phyloP scores from a whole-genome alignment of 2,113 vertebrate genomes.

The Limanda limanda region DNA sequence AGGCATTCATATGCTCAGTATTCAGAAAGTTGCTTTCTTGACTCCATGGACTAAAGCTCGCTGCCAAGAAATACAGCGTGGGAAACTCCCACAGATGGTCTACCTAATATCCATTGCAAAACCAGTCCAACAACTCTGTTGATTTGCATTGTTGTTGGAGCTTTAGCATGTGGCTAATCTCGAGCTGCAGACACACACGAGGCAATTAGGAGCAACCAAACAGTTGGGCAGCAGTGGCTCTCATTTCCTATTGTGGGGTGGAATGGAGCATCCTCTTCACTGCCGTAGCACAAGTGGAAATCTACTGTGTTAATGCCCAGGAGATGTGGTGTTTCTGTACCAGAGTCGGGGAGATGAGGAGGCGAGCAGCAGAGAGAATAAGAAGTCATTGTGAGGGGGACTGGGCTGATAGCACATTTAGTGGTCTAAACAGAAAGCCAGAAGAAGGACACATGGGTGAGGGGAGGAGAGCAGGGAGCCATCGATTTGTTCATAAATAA shows the following conservation, averaged over 20 bases:
- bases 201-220: constrained; percentile 12
- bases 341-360: constrained; percentile 12
- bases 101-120: constrained; percentile 40
- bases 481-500: constrained; percentile 61
- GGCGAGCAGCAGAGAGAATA: constrained; percentile 24
- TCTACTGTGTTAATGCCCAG: constrained; percentile 22
- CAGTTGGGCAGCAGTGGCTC: not conserved
- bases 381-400: constrained; percentile 36
- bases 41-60: constrained; percentile 43
- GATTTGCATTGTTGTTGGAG: constrained; percentile 33
- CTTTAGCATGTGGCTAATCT: constrained; percentile 23
- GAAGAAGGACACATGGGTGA: constrained; percentile 18
- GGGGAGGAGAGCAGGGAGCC: constrained; percentile 10
- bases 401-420: constrained; percentile 45
- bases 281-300: constrained; percentile 3
- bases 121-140: constrained; percentile 31
- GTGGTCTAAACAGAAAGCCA: constrained; percentile 37
- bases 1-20: constrained; percentile 70
- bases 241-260: constrained; percentile 12
- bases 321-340: constrained; percentile 2
- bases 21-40: constrained; percentile 64
- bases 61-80: constrained; percentile 58
- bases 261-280: constrained; percentile 4
- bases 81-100: constrained; percentile 54
- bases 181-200: constrained; percentile 15